Conservation (phyloP, 1,140 invertebrate species). For the Nasonia longicornis region DNA sequence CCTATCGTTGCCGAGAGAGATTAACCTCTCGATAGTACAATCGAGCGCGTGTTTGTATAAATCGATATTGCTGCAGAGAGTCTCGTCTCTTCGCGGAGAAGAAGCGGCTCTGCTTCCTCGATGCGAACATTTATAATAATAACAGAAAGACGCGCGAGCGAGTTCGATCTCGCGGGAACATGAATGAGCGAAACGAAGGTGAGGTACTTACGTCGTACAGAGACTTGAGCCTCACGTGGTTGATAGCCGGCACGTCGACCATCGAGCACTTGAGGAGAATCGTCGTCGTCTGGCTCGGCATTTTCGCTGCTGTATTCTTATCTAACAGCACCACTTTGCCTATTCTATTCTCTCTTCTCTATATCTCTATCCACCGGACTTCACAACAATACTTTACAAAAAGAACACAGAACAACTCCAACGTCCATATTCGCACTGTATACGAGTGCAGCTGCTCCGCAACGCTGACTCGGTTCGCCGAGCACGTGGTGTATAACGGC, state of each 20-base stretch:
- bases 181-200: conserved; percentile 27
- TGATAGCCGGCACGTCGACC: conserved; percentile 66
- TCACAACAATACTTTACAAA: background rate
- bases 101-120: background rate
- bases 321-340: conserved; percentile 2
- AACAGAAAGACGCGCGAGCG: background rate
- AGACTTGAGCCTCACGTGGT: conserved; percentile 65
- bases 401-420: background rate
- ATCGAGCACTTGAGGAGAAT: conserved; percentile 68
- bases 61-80: no score
- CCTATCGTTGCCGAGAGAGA: no score
- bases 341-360: no score
- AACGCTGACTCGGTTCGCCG: background rate
- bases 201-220: conserved; percentile 62
- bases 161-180: background rate
- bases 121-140: background rate
- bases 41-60: no score
- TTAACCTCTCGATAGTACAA: no score
- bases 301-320: conserved; percentile 41
- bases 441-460: background rate
- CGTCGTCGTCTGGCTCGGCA: conserved; percentile 68
- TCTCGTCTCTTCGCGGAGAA: no score
- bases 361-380: no score
- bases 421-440: conserved; percentile 1
- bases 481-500: background rate